Evolutionary conservation across 2,888 invertebrate genomes (phyloP).

Genomic region (Hydrotaea diabolus): DNA sequence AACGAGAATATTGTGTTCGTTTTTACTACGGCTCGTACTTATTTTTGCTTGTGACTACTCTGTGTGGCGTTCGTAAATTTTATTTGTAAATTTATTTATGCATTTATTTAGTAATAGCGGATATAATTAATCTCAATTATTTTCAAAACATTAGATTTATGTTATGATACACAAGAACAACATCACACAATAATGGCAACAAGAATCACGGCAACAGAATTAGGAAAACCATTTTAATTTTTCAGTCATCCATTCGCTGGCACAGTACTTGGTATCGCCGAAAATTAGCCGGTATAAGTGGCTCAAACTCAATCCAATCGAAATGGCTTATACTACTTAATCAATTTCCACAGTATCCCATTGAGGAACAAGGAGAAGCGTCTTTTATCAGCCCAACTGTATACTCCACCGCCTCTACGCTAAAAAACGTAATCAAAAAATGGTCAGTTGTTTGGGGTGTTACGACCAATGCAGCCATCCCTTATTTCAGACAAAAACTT

Average conservation of each 20-base stretch:
- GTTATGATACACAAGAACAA: constrained; percentile 21
- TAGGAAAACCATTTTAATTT: not conserved
- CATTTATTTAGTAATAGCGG: constrained; percentile 54
- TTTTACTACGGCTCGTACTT: constrained; percentile 12
- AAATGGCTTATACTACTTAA: no score
- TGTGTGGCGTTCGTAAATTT: constrained; percentile 19
- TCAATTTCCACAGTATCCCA: no score
- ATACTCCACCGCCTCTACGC: no score
- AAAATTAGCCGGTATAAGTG: no score
- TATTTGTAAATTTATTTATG: constrained; percentile 40
- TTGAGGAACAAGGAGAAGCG: no score
- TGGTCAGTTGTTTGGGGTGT: no score
- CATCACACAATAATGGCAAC: constrained; percentile 3
- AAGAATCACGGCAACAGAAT: not conserved
- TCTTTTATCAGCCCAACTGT: no score
- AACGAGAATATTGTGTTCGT: constrained; percentile 32
- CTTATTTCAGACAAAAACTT: no score
- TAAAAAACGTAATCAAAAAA: no score
- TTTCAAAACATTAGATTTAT: constrained; percentile 54
- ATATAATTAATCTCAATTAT: constrained; percentile 63
- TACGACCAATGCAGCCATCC: no score
- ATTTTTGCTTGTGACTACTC: constrained; percentile 11
- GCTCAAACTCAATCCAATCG: no score
- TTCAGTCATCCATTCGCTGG: not conserved
- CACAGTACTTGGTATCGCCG: not conserved